Conservation (phyloP, 2,797 vertebrate species). For the Furcifer pardalis region DNA sequence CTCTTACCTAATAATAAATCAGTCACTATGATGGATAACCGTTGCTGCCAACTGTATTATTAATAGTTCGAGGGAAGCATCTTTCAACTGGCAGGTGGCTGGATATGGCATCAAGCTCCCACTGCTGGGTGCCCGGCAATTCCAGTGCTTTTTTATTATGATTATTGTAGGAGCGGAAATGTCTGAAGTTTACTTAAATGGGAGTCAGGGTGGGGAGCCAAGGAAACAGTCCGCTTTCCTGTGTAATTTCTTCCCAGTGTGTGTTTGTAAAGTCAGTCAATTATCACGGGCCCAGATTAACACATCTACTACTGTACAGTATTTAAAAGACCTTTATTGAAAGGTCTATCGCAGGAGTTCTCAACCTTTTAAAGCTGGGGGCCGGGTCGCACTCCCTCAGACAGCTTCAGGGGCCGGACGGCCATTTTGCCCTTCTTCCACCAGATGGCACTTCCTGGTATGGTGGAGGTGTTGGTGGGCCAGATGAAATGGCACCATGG, state of each 20-base stretch:
- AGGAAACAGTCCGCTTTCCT: not conserved
- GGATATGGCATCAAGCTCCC: conserved; percentile 3
- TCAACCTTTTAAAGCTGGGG: too few species aligned
- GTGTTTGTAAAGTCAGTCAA: not conserved
- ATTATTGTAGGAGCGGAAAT: conserved; percentile 1
- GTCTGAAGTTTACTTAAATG: conserved; percentile 17
- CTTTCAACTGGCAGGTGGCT: not conserved
- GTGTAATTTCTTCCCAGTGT: not conserved
- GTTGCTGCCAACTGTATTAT: conserved; percentile 10
- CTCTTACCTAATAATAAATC: conserved; percentile 38
- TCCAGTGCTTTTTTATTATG: conserved; percentile 11
- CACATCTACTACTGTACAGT: not conserved
- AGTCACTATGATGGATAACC: conserved; percentile 16
- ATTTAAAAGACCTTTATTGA: too few species aligned
- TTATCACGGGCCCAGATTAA: not conserved
- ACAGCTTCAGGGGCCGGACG: too few species aligned
- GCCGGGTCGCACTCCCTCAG: too few species aligned
- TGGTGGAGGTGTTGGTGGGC: too few species aligned
- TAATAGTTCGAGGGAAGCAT: conserved; percentile 20
- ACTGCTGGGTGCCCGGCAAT: not conserved
- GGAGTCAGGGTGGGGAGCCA: not conserved
- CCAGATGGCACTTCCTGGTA: too few species aligned
- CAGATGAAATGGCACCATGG: too few species aligned
- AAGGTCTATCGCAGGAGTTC: too few species aligned
- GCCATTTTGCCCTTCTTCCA: too few species aligned